Evolutionary conservation across 1,140 invertebrate species (phyloP).

Genomic region (Zaprionus inermis): DNA sequence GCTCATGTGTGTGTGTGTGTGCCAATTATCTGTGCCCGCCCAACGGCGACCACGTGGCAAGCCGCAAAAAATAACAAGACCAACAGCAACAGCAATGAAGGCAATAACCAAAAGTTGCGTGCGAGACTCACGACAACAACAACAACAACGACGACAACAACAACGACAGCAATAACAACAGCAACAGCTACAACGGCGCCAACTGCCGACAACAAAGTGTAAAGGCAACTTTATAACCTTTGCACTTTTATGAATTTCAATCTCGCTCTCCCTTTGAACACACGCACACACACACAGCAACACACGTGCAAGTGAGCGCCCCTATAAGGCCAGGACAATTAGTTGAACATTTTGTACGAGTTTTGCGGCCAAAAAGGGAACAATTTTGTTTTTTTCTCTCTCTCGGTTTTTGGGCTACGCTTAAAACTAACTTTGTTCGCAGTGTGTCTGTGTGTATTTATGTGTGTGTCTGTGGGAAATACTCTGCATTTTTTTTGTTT

Average conservation of each 20-base stretch:
- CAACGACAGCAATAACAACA: constrained; percentile 1
- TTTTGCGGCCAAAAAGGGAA: constrained; percentile 21
- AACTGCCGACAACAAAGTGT: constrained; percentile 29
- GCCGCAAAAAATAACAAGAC: constrained; percentile 34
- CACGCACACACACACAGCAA: constrained; percentile 12
- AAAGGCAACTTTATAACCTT: constrained; percentile 68
- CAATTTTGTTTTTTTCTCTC: not conserved
- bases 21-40: constrained; percentile 49
- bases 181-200: not conserved
- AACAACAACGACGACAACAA: not conserved
- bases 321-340: constrained; percentile 35
- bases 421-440: constrained; percentile 17
- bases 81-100: constrained; percentile 19
- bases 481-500: not conserved
- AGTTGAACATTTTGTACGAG: constrained; percentile 34
- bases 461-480: not conserved
- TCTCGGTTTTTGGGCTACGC: not conserved
- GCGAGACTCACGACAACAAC: constrained; percentile 26
- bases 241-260: constrained; percentile 72
- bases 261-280: constrained; percentile 35
- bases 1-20: not conserved
- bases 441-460: not conserved
- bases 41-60: constrained; percentile 43
- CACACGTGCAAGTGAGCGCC: not conserved
- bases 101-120: constrained; percentile 48